Evolutionary conservation across 2,888 invertebrate species (phyloP), one percentile per base, ranked within the genome.

Genomic region (Coronaproctus castanopsis): DNA sequence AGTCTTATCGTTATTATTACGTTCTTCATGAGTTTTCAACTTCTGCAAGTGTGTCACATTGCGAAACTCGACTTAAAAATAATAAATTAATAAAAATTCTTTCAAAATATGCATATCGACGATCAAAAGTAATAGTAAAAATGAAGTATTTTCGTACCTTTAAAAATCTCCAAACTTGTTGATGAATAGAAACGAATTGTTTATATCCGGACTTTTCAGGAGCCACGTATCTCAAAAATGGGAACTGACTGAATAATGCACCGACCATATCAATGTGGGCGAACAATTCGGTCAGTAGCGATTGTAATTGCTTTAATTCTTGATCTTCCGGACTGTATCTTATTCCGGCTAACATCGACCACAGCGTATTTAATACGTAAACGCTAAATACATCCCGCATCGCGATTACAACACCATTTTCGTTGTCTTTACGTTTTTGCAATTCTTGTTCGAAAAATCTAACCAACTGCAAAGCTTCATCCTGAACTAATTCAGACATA

Each of bases 321-420:
- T 78, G 74, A 64, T 87, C 85, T 36, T 80, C 81, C 0, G 80
- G 78, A 57, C 78, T 78, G 67, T 85, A 86, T 56, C 86, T 76
- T 52, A 78, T 78, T 1, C 87, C 84, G 3, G 88, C 84, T 78
- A 88, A 78, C 85, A 89, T 85, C 55, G 79, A 79, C 88, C 88
- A 89, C 0, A 88, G 70, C 0, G 85, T 83, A 66, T 89, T 89
- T 5, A 89, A 71, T 21, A 87, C 80, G 63, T 85, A 82, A 0
- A 86, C 81, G 21, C 81, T 82, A 66, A 87, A 87, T 57, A 83
- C 77, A 60, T 83, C 81, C 60, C 83, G 79, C 81, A 88, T 83
- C 63, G 79, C 75, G 0, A 84, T 72, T 0, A 79, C 69, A 0
- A 76, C 76, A 52, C 75, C 74, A 2, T 10, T 36, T 19, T 61